phyloP scores from a whole-genome alignment of 2,113 vertebrate species.

The Hippocampus abdominalis region DNA sequence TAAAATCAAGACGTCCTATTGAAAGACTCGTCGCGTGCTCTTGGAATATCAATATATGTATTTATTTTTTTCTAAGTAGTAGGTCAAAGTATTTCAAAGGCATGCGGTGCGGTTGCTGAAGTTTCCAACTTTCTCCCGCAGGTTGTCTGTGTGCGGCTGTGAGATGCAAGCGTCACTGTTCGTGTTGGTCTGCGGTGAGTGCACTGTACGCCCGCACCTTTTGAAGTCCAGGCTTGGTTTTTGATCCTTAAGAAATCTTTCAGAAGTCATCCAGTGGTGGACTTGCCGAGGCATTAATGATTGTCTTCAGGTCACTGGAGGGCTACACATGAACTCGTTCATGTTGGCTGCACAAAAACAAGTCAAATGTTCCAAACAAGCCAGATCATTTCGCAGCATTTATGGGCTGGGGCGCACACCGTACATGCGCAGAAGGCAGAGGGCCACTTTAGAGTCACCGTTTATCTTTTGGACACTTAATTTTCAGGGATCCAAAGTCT shows the following conservation, averaged over 20 bases:
- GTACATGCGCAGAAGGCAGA: background rate
- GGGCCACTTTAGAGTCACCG: background rate
- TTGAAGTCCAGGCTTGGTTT: conserved; percentile 34
- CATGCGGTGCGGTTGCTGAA: background rate
- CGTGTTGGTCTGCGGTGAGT: conserved; percentile 61
- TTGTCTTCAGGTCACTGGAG: conserved; percentile 39
- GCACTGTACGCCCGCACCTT: conserved; percentile 4
- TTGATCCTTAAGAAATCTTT: conserved; percentile 24
- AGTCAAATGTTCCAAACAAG: background rate
- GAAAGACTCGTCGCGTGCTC: background rate
- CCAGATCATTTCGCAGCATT: background rate
- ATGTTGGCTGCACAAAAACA: conserved; percentile 3
- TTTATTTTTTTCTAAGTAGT: background rate
- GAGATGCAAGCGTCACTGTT: conserved; percentile 53
- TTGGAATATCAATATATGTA: background rate
- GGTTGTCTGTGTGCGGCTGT: background rate
- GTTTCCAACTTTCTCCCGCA: background rate
- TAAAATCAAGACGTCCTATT: background rate
- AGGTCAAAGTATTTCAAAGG: background rate
- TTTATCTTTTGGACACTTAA: background rate
- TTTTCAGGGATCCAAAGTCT: too few species aligned
- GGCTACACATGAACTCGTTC: background rate
- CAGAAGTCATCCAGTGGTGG: conserved; percentile 34
- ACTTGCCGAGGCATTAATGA: background rate
- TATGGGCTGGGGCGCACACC: background rate